Evolutionary conservation across 2,888 invertebrate species (phyloP), one percentile per base, ranked within the genome.

Genomic region (Steinernema carpocapsae): DNA sequence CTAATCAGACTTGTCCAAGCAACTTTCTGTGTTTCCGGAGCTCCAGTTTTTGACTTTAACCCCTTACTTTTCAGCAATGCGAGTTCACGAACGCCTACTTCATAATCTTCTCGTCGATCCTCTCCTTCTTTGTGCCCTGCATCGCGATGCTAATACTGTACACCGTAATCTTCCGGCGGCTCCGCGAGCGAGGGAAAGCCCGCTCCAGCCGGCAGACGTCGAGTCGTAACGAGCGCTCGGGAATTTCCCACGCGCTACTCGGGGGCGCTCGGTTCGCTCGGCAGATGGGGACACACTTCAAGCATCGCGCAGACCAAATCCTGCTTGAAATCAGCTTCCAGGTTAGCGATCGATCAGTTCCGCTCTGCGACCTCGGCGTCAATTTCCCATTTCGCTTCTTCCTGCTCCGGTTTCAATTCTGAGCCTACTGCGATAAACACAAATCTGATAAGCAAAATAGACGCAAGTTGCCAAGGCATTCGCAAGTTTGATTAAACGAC

Each of bases 121-220:
- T 94, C 82, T 97, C 97, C 86, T 99, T 99, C 91, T 99, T 96
- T 90, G 95, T 99, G 87, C 99, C 99, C 46, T 94, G 97, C 87
- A 92, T 96, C 88, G 94, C 97, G 88, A 97, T 99, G 96, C 94
- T 97, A 89, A 77, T 82, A 22, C 97, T 99, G 90, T 97, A 85
- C 72, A 79, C 85, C 22, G 82, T 86, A 26, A 97, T 99, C 90
- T 97, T 99, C 91, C 93, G 93, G 92, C 95, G 96, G 84, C 84
- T 90, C 37, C 84, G 88, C 22, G 81, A 87, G 72, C 79, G 90
- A n/a, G 85, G 85, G 77, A 72, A 82, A 70, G 86, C 86, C 4
- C 74, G 85, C 22, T 79, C 59, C 12, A 51, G 77, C 22, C 71
- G 82, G 3, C 71, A 74, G 26, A 51, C 43, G 19, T 48, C 43